These are phyloP conservation scores for Cactoblastis cactorum DNA, from an alignment of 2,888 invertebrate species.

Conservation along the genomic window DNA sequence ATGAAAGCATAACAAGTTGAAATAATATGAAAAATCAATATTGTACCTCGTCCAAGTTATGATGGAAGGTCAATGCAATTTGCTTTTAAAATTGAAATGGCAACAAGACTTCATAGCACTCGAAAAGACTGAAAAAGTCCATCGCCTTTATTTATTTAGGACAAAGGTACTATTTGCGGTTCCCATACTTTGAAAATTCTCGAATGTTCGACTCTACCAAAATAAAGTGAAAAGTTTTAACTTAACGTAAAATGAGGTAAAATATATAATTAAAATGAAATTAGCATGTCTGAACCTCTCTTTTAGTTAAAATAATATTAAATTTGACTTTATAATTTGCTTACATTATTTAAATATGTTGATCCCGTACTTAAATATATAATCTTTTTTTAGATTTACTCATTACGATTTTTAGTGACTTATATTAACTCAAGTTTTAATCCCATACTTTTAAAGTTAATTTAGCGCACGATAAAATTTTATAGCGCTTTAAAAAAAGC, in stretches of 20 bases:
- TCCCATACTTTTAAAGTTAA: neutral
- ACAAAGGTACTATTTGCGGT: slow-evolving; percentile 31
- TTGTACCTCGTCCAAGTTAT: neutral
- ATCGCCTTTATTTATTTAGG: slow-evolving; percentile 29
- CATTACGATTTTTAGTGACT: too few species aligned
- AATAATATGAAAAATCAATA: neutral
- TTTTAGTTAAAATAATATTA: too few species aligned
- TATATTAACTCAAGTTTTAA: neutral
- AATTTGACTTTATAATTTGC: too few species aligned
- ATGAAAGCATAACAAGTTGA: neutral
- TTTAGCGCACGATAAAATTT: slow-evolving; percentile 40
- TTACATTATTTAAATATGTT: too few species aligned
- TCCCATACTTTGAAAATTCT: slow-evolving; percentile 26
- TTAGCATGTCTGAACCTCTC: too few species aligned
- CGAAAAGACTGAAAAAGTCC: slow-evolving; percentile 24
- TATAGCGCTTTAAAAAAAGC: slow-evolving; percentile 27
- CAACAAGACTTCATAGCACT: slow-evolving; percentile 14
- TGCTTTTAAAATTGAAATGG: slow-evolving; percentile 20
- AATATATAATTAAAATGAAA: too few species aligned
- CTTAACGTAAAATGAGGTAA: neutral
- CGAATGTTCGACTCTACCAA: slow-evolving; percentile 16
- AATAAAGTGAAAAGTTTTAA: neutral
- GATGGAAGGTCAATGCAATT: slow-evolving; percentile 15
- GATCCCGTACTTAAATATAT: neutral
- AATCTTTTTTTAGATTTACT: too few species aligned